Evolutionary conservation across 92 coral and sea anemone species (phyloP).

Genomic region (Epizoanthus scotinus): DNA sequence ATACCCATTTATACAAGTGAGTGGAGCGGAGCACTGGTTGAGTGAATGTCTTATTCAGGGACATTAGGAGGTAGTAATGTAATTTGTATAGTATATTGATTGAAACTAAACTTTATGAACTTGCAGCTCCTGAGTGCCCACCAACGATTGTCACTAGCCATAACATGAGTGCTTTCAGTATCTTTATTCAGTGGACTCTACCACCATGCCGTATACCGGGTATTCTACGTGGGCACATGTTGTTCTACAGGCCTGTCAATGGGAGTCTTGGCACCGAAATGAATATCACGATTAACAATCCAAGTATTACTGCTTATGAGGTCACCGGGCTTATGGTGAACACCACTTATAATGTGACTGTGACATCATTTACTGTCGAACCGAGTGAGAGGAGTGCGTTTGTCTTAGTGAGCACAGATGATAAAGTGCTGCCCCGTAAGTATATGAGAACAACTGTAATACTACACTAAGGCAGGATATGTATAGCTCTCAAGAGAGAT

Average conservation of each 20-base stretch:
- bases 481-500: too few relatives aligned
- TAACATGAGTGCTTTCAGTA: slow-evolving; percentile 23
- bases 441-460: not conserved
- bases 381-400: slow-evolving; percentile 1
- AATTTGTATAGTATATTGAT: not conserved
- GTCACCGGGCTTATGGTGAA: slow-evolving; percentile 1
- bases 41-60: too few relatives aligned
- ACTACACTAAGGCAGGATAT: too few relatives aligned
- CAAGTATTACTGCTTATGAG: not conserved
- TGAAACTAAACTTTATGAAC: not conserved
- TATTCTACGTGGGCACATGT: slow-evolving; percentile 4
- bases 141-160: not conserved
- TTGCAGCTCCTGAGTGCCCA: slow-evolving; percentile 24
- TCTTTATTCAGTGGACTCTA: slow-evolving; percentile 23
- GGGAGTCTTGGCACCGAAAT: slow-evolving; percentile 8
- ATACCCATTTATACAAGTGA: too few relatives aligned
- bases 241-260: not conserved
- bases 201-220: slow-evolving; percentile 22
- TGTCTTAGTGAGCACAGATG: slow-evolving; percentile 8
- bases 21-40: too few relatives aligned
- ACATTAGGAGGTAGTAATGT: too few relatives aligned
- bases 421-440: slow-evolving; percentile 17
- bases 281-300: slow-evolving; percentile 4
- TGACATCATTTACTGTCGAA: slow-evolving; percentile 16
- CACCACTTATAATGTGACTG: slow-evolving; percentile 8